Evolutionary conservation across 2,113 vertebrate genomes (phyloP).

Genomic region (Macrotus californicus): DNA sequence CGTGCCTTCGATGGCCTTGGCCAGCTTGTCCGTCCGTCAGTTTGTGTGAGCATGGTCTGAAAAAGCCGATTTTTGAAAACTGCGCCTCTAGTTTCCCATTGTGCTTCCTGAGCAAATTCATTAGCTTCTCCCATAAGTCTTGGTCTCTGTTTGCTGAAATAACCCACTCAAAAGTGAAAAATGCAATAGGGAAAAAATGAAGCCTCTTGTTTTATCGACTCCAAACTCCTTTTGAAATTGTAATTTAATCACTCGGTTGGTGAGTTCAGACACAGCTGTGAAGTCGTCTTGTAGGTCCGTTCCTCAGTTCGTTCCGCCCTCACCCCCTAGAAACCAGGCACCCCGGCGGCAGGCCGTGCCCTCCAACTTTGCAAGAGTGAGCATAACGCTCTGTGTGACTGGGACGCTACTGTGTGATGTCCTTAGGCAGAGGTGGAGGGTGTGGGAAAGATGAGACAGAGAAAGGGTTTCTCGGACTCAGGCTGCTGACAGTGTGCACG

Average conservation of each 20-base stretch:
- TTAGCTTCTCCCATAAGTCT: not conserved
- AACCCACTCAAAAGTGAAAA: not conserved
- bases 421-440: not conserved
- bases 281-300: not conserved
- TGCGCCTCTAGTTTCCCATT: not conserved
- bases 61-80: not conserved
- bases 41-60: constrained; percentile 18
- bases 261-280: not conserved
- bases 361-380: not conserved
- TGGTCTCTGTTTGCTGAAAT: not conserved
- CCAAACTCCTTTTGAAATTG: not conserved
- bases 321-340: not conserved
- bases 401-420: not conserved
- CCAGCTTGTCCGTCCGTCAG: not conserved
- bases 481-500: not conserved
- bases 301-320: not conserved
- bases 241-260: not conserved
- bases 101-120: not conserved
- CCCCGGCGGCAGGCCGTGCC: too few species aligned
- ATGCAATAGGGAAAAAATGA: not conserved
- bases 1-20: not conserved
- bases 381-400: not conserved
- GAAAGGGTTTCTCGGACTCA: not conserved
- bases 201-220: not conserved
- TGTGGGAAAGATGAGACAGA: not conserved